phyloP scores from a whole-genome alignment of 2,888 invertebrate species.

The Meteorus colon region DNA sequence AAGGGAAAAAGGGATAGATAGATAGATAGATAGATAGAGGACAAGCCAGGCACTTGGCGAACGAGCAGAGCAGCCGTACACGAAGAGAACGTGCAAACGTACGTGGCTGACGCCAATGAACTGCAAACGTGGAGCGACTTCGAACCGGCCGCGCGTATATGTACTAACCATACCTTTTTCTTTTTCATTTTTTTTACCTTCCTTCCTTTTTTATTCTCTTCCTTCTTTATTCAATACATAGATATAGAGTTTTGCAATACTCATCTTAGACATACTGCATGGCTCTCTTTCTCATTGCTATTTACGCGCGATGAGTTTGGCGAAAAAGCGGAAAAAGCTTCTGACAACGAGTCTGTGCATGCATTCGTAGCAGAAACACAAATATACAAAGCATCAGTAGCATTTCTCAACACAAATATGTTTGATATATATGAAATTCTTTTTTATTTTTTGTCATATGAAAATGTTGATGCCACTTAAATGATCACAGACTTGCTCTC shows the following conservation, averaged over 20 bases:
- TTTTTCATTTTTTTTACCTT: constrained; percentile 22
- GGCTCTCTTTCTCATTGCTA: constrained; percentile 24
- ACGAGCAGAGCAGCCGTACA: constrained; percentile 31
- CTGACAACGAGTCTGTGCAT: constrained; percentile 33
- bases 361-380: constrained; percentile 17
- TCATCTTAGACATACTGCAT: neutral
- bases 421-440: neutral
- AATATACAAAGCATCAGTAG: constrained; percentile 12
- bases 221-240: neutral
- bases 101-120: constrained; percentile 57
- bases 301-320: constrained; percentile 31
- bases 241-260: neutral
- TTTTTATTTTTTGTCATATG: constrained; percentile 4
- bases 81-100: constrained; percentile 55
- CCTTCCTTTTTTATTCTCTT: constrained; percentile 30
- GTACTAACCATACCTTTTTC: constrained; percentile 33
- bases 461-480: neutral
- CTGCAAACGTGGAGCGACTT: constrained; percentile 57
- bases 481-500: neutral
- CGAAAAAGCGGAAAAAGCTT: constrained; percentile 38
- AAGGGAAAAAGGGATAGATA: constrained; percentile 10
- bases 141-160: constrained; percentile 28
- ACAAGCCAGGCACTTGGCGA: neutral
- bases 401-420: constrained; percentile 30
- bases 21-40: constrained; percentile 22